phyloP scores from a whole-genome alignment of 2,888 invertebrate genomes.

The Cataglyphis albicans region DNA sequence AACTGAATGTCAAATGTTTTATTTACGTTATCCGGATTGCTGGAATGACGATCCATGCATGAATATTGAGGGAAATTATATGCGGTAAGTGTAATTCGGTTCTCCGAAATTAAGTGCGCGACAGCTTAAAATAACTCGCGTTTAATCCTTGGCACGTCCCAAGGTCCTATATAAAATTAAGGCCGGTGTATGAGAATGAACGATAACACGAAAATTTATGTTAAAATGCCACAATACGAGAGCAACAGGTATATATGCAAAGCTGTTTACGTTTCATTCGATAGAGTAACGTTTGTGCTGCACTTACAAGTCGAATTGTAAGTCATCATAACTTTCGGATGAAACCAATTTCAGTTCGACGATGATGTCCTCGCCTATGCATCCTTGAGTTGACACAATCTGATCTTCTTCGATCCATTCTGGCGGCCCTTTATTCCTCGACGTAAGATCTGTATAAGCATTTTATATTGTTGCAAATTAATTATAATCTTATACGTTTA shows the following conservation, averaged over 20 bases:
- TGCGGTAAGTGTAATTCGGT: conserved; percentile 78
- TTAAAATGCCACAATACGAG: background rate
- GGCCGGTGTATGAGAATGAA: conserved; percentile 74
- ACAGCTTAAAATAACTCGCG: conserved; percentile 80
- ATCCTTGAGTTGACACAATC: conserved; percentile 75
- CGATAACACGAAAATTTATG: conserved; percentile 64
- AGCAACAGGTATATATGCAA: background rate
- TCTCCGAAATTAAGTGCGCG: conserved; percentile 79
- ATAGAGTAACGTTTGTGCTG: background rate
- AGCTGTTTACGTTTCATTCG: conserved; percentile 11
- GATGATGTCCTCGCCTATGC: conserved; percentile 78
- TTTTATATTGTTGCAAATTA: conserved; percentile 4
- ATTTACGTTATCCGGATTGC: conserved; percentile 70
- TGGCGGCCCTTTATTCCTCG: conserved; percentile 75
- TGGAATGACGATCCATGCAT: conserved; percentile 45
- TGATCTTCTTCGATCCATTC: conserved; percentile 80
- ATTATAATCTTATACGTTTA: background rate
- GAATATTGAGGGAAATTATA: conserved; percentile 66
- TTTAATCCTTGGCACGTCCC: conserved; percentile 80
- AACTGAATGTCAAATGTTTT: background rate
- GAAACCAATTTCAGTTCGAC: conserved; percentile 79
- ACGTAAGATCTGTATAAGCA: conserved; percentile 71
- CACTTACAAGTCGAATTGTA: conserved; percentile 82
- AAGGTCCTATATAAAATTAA: conserved; percentile 75
- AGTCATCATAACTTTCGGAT: conserved; percentile 75